A percentile compares a stretch with the other conserved stretches of the same genome.
Evolutionary conservation across 2,113 vertebrate genomes (phyloP).

Genomic region (Bucco capensis): DNA sequence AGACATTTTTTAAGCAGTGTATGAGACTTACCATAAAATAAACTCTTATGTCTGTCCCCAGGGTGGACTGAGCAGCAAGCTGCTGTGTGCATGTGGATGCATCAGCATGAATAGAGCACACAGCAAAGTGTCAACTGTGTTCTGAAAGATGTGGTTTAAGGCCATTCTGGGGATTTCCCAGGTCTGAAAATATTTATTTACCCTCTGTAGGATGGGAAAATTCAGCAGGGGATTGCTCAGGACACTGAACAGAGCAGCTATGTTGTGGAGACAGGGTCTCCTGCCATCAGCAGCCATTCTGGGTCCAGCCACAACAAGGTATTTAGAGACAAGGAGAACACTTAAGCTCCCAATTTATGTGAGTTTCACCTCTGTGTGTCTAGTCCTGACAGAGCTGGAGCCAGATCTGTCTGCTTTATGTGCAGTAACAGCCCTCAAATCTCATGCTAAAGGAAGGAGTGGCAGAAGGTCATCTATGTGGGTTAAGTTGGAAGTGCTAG

Average conservation of each 20-base stretch:
- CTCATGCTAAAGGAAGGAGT: neutral
- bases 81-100: neutral
- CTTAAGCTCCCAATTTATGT: neutral
- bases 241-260: neutral
- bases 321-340: neutral
- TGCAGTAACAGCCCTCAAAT: neutral
- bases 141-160: constrained; percentile 6
- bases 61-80: neutral
- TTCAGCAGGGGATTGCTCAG: neutral
- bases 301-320: neutral
- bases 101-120: neutral
- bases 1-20: neutral
- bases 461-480: neutral
- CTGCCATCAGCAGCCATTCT: neutral
- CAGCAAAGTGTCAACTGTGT: neutral
- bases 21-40: neutral
- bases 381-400: neutral
- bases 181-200: constrained; percentile 31
- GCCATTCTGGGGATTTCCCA: constrained; percentile 47
- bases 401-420: neutral
- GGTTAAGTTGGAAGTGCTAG: neutral
- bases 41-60: neutral
- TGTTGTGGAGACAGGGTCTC: neutral
- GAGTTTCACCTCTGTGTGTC: neutral
- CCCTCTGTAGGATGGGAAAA: neutral